Evolutionary conservation across 2,888 invertebrate species (phyloP).

Genomic region (Ommatoiulus sabulosus): DNA sequence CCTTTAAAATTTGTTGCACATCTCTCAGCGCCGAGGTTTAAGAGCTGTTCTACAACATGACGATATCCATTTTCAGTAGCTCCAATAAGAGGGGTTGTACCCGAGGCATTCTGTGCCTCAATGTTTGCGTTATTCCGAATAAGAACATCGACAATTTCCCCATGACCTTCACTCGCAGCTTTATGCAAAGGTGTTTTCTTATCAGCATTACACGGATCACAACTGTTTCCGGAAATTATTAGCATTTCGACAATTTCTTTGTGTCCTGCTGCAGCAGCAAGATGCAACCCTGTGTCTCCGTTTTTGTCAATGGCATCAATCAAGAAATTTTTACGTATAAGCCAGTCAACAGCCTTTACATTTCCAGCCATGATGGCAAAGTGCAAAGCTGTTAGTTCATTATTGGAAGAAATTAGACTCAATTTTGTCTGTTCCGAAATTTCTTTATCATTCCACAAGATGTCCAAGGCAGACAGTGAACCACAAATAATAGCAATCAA

Average conservation of each 20-base stretch:
- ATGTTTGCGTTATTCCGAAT: neutral
- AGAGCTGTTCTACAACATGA: neutral
- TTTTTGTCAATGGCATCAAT: neutral
- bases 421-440: neutral
- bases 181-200: constrained; percentile 33
- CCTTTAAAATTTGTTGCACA: neutral
- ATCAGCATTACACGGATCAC: neutral
- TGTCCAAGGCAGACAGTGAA: neutral
- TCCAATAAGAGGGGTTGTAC: neutral
- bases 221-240: neutral
- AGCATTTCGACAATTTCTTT: neutral
- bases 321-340: neutral
- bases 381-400: neutral
- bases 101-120: neutral
- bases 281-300: constrained; percentile 13
- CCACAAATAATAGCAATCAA: constrained; percentile 30
- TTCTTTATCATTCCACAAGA: neutral
- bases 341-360: neutral
- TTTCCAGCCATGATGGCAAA: neutral
- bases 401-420: neutral
- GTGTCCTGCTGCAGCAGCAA: constrained; percentile 6
- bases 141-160: constrained; percentile 32
- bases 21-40: neutral
- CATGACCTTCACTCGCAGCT: neutral
- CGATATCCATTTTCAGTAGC: neutral